phyloP scores from a whole-genome alignment of 1,140 invertebrate species.

The Cydia pomonella region DNA sequence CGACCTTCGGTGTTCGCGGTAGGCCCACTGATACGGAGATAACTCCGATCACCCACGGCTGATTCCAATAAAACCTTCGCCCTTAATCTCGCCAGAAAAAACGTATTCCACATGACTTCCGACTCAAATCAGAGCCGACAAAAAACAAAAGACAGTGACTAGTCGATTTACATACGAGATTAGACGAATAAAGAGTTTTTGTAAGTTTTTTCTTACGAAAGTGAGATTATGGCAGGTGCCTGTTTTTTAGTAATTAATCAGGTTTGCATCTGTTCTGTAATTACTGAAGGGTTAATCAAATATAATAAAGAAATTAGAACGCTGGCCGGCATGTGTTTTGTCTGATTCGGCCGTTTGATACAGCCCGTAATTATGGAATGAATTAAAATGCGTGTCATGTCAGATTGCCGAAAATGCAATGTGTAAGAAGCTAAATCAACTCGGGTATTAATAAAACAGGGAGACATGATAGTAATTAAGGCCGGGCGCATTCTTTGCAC shows the following conservation, averaged over 20 bases:
- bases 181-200: constrained; percentile 52
- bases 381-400: constrained; percentile 35
- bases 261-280: constrained; percentile 69
- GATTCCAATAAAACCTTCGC: constrained; percentile 13
- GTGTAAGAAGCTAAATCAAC: background rate
- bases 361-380: constrained; percentile 22
- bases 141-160: constrained; percentile 66
- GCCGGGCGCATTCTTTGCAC: background rate
- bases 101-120: constrained; percentile 56
- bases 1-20: too few species aligned
- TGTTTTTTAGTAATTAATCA: constrained; percentile 75
- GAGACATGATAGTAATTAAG: background rate
- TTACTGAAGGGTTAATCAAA: constrained; percentile 78
- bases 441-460: constrained; percentile 3
- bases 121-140: constrained; percentile 41
- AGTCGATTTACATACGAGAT: constrained; percentile 71
- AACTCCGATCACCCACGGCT: constrained; percentile 2
- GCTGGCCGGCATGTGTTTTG: constrained; percentile 58
- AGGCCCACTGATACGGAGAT: constrained; percentile 2
- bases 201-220: constrained; percentile 59
- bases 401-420: constrained; percentile 5
- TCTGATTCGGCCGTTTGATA: constrained; percentile 35
- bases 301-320: constrained; percentile 75
- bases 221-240: constrained; percentile 70
- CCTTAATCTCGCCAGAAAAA: constrained; percentile 30